phyloP scores from a whole-genome alignment of 2,888 invertebrate genomes.

The Melieria omissa region DNA sequence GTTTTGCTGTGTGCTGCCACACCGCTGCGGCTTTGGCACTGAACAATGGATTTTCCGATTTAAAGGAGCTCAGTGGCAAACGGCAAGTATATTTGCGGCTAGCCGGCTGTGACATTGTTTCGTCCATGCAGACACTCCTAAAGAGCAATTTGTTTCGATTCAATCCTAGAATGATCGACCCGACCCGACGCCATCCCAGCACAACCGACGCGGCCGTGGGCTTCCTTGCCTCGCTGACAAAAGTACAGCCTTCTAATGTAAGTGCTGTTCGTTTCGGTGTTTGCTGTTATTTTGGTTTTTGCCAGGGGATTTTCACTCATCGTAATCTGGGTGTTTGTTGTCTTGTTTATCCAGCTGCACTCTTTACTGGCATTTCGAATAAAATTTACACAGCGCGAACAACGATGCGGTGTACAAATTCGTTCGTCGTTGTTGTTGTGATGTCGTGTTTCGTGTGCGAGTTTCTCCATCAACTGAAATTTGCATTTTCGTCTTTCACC shows the following conservation, averaged over 20 bases:
- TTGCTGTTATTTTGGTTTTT: conserved; percentile 20
- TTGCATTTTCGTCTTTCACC: neutral
- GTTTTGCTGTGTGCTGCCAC: neutral
- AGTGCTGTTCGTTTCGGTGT: neutral
- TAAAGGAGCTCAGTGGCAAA: conserved; percentile 32
- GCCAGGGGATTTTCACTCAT: conserved; percentile 13
- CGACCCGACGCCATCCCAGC: too few relatives aligned
- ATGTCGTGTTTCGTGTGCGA: neutral
- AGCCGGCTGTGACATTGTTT: too few relatives aligned
- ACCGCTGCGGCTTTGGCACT: conserved; percentile 35
- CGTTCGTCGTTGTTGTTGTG: neutral
- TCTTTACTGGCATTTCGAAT: neutral
- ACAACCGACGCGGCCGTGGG: too few relatives aligned
- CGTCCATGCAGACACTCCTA: too few relatives aligned
- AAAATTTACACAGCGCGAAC: too few relatives aligned
- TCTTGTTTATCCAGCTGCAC: conserved; percentile 51
- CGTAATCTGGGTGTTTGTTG: conserved; percentile 27
- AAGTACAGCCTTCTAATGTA: too few relatives aligned
- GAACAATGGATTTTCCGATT: conserved; percentile 41
- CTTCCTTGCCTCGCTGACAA: too few relatives aligned
- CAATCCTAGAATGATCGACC: too few relatives aligned
- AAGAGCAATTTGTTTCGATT: too few relatives aligned
- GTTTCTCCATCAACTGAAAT: neutral
- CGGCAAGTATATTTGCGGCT: too few relatives aligned
- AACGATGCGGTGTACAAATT: conserved; percentile 8